Conservation (phyloP, 2,113 vertebrate species). For the Coryphaenoides rupestris region DNA sequence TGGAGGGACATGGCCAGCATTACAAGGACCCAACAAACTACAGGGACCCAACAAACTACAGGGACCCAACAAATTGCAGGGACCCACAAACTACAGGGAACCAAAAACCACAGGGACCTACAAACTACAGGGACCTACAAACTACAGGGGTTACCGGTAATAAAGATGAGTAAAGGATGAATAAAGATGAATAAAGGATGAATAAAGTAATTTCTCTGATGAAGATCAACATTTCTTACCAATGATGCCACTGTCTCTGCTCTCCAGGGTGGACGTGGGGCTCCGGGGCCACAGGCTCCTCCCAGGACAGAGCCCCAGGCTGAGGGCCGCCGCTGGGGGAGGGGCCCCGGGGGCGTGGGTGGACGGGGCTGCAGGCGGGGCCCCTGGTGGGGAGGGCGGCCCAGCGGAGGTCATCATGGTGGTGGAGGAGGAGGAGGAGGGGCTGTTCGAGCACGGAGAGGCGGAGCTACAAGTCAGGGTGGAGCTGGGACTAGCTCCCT, state of each 20-base stretch:
- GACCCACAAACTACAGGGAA: conserved; percentile 6
- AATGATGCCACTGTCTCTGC: conserved; percentile 97
- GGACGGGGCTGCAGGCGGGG: conserved; percentile 39
- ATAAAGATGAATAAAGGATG: no score
- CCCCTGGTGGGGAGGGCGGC: conserved; percentile 11
- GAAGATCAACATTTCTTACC: conserved; percentile 72
- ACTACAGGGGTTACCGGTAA: no score
- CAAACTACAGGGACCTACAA: no score
- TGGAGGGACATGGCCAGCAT: conserved; percentile 32
- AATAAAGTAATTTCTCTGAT: no score
- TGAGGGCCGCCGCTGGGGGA: conserved; percentile 80
- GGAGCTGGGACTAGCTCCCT: conserved; percentile 90
- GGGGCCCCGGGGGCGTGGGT: conserved; percentile 70
- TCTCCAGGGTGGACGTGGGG: conserved; percentile 95
- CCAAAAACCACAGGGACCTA: no score
- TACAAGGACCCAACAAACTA: conserved; percentile 21
- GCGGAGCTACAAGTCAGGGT: conserved; percentile 88
- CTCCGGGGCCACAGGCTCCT: conserved; percentile 85
- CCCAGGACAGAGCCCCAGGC: conserved; percentile 74
- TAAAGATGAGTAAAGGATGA: no score
- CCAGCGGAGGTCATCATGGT: conserved; percentile 55
- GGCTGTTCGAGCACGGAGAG: conserved; percentile 71
- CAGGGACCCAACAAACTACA: background rate
- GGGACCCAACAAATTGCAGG: conserved; percentile 4
- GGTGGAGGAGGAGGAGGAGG: conserved; percentile 66